These are phyloP conservation scores for Camptogramma bilineatum DNA, from an alignment of 2,888 invertebrate genomes.

Conservation along the genomic window DNA sequence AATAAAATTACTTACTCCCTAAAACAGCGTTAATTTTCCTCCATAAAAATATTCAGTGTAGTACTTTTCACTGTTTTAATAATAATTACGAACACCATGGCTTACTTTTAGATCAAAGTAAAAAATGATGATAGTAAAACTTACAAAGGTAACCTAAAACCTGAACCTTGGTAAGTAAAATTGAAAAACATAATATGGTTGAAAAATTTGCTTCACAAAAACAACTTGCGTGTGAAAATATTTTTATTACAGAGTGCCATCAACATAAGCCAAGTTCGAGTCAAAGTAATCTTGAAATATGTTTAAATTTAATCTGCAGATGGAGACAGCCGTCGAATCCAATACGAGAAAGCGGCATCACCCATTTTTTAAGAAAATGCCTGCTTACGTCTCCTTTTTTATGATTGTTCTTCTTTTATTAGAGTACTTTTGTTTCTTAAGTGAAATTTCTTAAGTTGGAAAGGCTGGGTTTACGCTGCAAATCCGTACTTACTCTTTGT, in stretches of 20 bases:
- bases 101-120: not conserved
- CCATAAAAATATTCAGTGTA: too few relatives aligned
- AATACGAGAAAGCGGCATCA: conserved; percentile 42
- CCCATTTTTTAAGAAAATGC: conserved; percentile 63
- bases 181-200: not conserved
- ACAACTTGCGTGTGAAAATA: conserved; percentile 3
- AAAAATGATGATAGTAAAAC: not conserved
- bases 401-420: conserved; percentile 85
- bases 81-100: too few relatives aligned
- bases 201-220: not conserved
- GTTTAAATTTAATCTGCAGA: conserved; percentile 38
- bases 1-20: too few relatives aligned
- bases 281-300: conserved; percentile 33
- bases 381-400: conserved; percentile 76
- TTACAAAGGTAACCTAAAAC: not conserved
- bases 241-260: conserved; percentile 19
- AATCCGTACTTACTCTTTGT: conserved; percentile 80
- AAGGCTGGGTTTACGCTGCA: conserved; percentile 76
- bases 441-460: conserved; percentile 81
- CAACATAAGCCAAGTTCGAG: conserved; percentile 14
- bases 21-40: too few relatives aligned
- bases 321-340: conserved; percentile 36
- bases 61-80: too few relatives aligned
- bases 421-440: conserved; percentile 83
- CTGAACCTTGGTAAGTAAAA: not conserved